Base-by-base conservation (phyloP, 2,797 vertebrate species). In the Sebastes vulpes region DNA sequence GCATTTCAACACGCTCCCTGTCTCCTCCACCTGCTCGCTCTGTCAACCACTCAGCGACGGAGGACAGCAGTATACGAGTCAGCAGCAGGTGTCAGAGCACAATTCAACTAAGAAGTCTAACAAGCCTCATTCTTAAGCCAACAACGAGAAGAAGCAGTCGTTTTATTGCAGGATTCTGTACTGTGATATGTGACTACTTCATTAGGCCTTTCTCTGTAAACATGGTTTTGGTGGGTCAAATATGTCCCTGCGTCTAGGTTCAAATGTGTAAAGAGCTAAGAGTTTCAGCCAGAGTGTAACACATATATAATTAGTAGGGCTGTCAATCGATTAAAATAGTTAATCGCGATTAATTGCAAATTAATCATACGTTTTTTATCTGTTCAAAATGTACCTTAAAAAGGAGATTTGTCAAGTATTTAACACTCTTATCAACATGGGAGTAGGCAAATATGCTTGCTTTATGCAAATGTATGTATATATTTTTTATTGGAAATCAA, bases 51-150 rank as follows among this genome's bases (percentile, higher is more conserved):
- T 64, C 64, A 31, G 38, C 4, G 11, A 57, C 10, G 12, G 57
- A 75, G 52, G 64, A 64, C 46, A 20, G 48, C 50, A 7, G 52
- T 6, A 16, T 42, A 18, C 29, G 2, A 68, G 76, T 52, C 61
- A 72, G 65, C 77, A 61, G 56, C 65, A 82, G 69, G 57, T 77
- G 70, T 75, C 26, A 5, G 14, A 59, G 60, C 23, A 38, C 65
- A 16, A 54, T 48, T 28, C 21, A 25, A 12, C 75, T 5, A 16
- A 4, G 12, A 56, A 54, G 42, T 65, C 57, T 65, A 67, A 74
- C 31, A 8, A 60, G 63, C 53, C 46, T 57, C 67, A n/a, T 56
- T 50, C 25, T 26, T 5, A n/a, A 46, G 54, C 29, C 58, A 57
- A 52, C 48, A 67, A 35, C 0, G 1, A 58, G 29, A 57, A 9